Conservation (phyloP, 2,888 invertebrate genomes). For the Sesamia inferens region DNA sequence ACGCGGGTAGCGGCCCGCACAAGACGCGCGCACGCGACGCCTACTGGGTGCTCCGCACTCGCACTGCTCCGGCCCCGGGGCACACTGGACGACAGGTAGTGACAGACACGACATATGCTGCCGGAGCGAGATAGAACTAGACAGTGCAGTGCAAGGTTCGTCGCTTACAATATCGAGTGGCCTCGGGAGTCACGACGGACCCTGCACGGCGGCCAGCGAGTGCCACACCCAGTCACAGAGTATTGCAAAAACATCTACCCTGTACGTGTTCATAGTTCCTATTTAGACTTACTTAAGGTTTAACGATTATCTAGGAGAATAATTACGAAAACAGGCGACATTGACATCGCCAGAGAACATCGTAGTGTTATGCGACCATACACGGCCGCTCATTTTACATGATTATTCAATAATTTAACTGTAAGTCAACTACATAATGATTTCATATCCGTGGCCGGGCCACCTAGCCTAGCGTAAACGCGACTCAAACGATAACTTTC, state of each 20-base stretch:
- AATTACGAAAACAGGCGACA: constrained; percentile 74
- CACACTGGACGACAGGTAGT: constrained; percentile 12
- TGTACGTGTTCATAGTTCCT: constrained; percentile 88
- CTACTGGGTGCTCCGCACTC: constrained; percentile 73
- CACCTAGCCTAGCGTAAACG: constrained; percentile 88
- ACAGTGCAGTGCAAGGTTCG: constrained; percentile 26
- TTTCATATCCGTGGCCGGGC: constrained; percentile 84
- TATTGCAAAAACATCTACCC: constrained; percentile 88
- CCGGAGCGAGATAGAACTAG: constrained; percentile 24
- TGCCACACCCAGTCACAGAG: constrained; percentile 85
- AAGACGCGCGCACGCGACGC: constrained; percentile 78
- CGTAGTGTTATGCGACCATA: constrained; percentile 70
- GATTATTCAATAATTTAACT: constrained; percentile 75
- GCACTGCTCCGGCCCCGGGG: constrained; percentile 26
- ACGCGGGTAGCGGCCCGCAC: constrained; percentile 34
- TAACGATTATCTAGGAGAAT: constrained; percentile 84
- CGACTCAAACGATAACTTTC: constrained; percentile 85
- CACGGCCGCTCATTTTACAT: constrained; percentile 68
- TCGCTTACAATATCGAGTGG: constrained; percentile 11
- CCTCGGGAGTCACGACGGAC: constrained; percentile 18
- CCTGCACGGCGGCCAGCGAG: constrained; percentile 68
- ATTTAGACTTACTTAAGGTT: constrained; percentile 84
- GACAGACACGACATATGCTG: constrained; percentile 9
- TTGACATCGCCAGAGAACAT: constrained; percentile 78
- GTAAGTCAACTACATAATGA: constrained; percentile 76